A percentile compares a stretch with the other conserved stretches of the same genome.
These are phyloP conservation scores for Platichthys stellatus DNA, from an alignment of 2,113 vertebrate genomes.

Conservation along the genomic window DNA sequence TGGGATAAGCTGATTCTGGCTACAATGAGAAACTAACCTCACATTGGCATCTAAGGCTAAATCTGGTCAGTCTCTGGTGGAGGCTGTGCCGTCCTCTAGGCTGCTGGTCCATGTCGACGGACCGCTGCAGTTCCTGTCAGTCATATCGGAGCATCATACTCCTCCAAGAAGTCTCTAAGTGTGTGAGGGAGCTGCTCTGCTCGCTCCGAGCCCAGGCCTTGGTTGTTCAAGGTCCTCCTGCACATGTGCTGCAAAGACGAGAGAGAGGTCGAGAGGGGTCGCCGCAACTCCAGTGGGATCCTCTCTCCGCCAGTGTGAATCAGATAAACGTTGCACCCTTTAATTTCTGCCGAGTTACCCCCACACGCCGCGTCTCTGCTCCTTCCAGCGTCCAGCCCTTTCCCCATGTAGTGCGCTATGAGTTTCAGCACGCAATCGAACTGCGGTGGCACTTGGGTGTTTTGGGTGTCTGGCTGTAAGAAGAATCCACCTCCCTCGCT, in stretches of 20 bases:
- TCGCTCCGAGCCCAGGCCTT: conserved; percentile 84
- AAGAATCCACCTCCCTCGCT: conserved; percentile 92
- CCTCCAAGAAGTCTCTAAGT: conserved; percentile 93
- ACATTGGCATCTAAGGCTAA: conserved; percentile 38
- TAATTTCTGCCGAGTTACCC: conserved; percentile 33
- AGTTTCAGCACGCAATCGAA: conserved; percentile 98
- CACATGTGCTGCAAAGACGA: conserved; percentile 96
- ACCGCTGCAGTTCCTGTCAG: conserved; percentile 46
- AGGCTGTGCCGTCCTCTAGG: conserved; percentile 16
- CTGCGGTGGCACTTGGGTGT: conserved; percentile 88
- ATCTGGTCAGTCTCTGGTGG: conserved; percentile 39
- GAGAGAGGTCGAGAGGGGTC: conserved; percentile 89
- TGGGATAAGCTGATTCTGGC: conserved; percentile 30
- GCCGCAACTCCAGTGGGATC: conserved; percentile 91
- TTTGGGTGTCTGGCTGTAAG: conserved; percentile 91
- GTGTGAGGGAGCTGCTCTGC: conserved; percentile 89
- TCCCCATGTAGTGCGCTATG: conserved; percentile 95
- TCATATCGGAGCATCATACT: conserved; percentile 96
- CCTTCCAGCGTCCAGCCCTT: conserved; percentile 40
- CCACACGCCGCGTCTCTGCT: conserved; percentile 40
- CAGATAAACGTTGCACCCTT: conserved; percentile 86
- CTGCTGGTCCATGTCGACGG: conserved; percentile 33
- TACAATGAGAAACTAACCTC: conserved; percentile 18
- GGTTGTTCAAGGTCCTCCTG: conserved; percentile 90
- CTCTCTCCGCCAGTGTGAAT: conserved; percentile 93